Percentiles rank a stretch among this genome's conserved stretches.
These are phyloP conservation scores for Armadillidium nasatum DNA, from an alignment of 1,140 invertebrate genomes.

Conservation along the genomic window DNA sequence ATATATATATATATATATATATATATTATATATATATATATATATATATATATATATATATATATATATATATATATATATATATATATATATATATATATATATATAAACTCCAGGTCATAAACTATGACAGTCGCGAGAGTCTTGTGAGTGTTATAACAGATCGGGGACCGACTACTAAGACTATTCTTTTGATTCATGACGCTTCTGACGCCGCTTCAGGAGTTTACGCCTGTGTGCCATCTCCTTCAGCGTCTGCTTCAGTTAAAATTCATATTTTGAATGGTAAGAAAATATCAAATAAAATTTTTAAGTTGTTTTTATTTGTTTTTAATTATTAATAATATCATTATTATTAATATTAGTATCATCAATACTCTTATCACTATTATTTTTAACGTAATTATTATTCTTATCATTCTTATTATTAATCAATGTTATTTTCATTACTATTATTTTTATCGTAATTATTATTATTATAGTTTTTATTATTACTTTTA, in stretches of 20 bases:
- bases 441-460: too few relatives aligned
- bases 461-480: too few relatives aligned
- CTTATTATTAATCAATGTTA: too few relatives aligned
- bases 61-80: neutral
- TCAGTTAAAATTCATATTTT: conserved; percentile 43
- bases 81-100: neutral
- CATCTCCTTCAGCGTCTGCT: conserved; percentile 37
- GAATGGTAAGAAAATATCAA: conserved; percentile 30
- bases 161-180: conserved; percentile 34
- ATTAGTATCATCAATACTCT: too few relatives aligned
- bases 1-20: neutral
- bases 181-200: conserved; percentile 41
- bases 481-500: too few relatives aligned
- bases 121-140: conserved; percentile 42
- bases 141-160: conserved; percentile 38
- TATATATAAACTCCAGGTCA: too few relatives aligned
- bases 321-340: too few relatives aligned
- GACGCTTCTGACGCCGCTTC: conserved; percentile 38
- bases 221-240: conserved; percentile 40
- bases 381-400: too few relatives aligned
- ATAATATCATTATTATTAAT: too few relatives aligned
- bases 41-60: neutral
- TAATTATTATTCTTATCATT: too few relatives aligned
- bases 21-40: neutral
- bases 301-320: too few relatives aligned